Conservation (phyloP, 2,888 invertebrate genomes). For the Adineta ricciae region DNA sequence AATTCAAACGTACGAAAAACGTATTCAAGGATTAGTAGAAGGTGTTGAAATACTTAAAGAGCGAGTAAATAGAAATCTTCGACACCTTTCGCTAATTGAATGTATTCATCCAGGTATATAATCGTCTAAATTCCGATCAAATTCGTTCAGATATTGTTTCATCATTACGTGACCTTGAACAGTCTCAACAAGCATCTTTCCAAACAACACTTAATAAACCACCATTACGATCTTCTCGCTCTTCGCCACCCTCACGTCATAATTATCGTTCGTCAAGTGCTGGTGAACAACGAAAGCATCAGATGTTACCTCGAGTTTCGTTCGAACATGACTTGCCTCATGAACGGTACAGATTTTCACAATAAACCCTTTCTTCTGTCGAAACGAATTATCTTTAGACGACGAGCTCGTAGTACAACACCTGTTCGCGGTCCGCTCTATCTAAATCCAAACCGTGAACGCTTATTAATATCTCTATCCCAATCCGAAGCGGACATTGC, state of each 20-base stretch:
- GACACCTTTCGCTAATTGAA: not conserved
- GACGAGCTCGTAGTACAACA: not conserved
- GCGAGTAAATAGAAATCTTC: not conserved
- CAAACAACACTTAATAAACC: not conserved
- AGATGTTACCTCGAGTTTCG: not conserved
- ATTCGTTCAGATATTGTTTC: not conserved
- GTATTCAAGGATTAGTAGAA: not conserved
- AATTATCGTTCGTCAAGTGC: conserved; percentile 3
- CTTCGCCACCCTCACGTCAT: not conserved
- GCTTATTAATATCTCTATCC: not conserved
- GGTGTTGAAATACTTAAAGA: not conserved
- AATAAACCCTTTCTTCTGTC: no score
- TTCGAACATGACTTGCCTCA: not conserved
- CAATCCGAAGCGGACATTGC: conserved; percentile 1
- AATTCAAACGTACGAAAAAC: not conserved
- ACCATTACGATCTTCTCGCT: not conserved
- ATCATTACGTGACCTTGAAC: not conserved
- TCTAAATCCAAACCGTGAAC: not conserved
- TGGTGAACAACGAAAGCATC: not conserved
- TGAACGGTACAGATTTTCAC: not conserved
- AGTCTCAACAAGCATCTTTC: not conserved
- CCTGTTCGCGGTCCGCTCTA: not conserved
- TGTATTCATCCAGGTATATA: not conserved
- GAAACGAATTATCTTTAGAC: not conserved
- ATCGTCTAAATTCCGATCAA: not conserved